Evolutionary conservation across 2,888 invertebrate genomes (phyloP).

Genomic region (Criorhina ranunculi): DNA sequence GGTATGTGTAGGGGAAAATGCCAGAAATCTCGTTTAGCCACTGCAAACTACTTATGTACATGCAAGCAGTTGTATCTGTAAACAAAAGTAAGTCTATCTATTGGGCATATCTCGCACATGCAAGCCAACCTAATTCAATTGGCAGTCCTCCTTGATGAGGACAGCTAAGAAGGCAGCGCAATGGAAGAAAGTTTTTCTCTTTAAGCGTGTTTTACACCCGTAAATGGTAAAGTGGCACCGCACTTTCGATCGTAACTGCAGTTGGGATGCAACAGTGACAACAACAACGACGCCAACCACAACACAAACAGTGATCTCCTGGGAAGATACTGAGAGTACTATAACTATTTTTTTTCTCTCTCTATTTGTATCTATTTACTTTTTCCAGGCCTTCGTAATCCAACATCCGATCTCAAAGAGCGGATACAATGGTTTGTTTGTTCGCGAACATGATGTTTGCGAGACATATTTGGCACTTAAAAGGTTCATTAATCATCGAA

Average conservation of each 20-base stretch:
- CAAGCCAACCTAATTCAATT: slow-evolving; percentile 76
- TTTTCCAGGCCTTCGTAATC: slow-evolving; percentile 43
- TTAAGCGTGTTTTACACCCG: slow-evolving; percentile 63
- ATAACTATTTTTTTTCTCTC: slow-evolving; percentile 34
- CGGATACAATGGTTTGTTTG: slow-evolving; percentile 75
- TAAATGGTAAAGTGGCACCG: slow-evolving; percentile 73
- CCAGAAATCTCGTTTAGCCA: slow-evolving; percentile 72
- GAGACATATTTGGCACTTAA: slow-evolving; percentile 76
- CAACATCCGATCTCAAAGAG: slow-evolving; percentile 53
- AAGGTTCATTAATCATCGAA: slow-evolving; percentile 76
- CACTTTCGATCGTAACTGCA: slow-evolving; percentile 73
- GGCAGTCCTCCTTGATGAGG: slow-evolving; percentile 36
- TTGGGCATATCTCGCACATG: slow-evolving; percentile 74
- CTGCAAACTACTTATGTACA: slow-evolving; percentile 66
- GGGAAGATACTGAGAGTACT: slow-evolving; percentile 64
- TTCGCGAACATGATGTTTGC: slow-evolving; percentile 74
- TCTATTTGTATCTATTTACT: slow-evolving; percentile 50
- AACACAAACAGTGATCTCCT: slow-evolving; percentile 70
- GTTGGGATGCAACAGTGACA: slow-evolving; percentile 65
- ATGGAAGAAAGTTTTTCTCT: slow-evolving; percentile 76
- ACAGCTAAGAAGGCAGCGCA: slow-evolving; percentile 43
- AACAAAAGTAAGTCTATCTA: slow-evolving; percentile 76
- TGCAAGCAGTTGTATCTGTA: slow-evolving; percentile 74
- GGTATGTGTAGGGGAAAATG: slow-evolving; percentile 48
- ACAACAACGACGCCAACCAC: slow-evolving; percentile 62